Percentiles rank a stretch among this genome's conserved stretches.
Evolutionary conservation across 2,797 vertebrate genomes (phyloP).

Genomic region (Syngnathus acus): DNA sequence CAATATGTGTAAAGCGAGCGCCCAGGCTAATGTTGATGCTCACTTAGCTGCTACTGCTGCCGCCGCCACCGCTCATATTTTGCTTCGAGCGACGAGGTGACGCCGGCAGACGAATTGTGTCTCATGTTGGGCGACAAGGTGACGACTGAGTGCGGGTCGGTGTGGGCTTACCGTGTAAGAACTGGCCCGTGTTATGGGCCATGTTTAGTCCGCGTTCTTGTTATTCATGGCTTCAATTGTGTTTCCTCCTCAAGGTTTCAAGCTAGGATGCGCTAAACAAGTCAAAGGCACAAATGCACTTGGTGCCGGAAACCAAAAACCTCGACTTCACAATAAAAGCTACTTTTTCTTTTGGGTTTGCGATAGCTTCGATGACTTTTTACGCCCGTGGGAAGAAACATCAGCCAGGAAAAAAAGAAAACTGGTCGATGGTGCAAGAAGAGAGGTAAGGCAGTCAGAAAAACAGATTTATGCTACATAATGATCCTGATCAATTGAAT

Average conservation of each 20-base stretch:
- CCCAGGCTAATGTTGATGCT: not conserved
- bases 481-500: no score
- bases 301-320: conserved; percentile 5
- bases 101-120: not conserved
- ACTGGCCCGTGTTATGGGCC: conserved; percentile 11
- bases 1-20: not conserved
- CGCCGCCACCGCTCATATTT: not conserved
- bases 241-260: not conserved
- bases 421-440: not conserved
- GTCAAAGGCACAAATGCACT: not conserved
- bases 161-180: conserved; percentile 12
- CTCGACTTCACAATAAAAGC: not conserved
- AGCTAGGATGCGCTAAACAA: not conserved
- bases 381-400: not conserved
- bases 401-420: not conserved
- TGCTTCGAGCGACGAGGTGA: not conserved
- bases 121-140: not conserved
- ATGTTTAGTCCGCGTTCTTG: conserved; percentile 11
- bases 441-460: not conserved
- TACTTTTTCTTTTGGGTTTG: not conserved
- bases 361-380: not conserved
- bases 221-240: not conserved
- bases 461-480: not conserved
- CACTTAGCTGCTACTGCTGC: not conserved
- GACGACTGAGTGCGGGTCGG: not conserved